These are phyloP conservation scores for Lethenteron camtschaticum DNA, from an alignment of 2,113 vertebrate species.

Conservation along the genomic window DNA sequence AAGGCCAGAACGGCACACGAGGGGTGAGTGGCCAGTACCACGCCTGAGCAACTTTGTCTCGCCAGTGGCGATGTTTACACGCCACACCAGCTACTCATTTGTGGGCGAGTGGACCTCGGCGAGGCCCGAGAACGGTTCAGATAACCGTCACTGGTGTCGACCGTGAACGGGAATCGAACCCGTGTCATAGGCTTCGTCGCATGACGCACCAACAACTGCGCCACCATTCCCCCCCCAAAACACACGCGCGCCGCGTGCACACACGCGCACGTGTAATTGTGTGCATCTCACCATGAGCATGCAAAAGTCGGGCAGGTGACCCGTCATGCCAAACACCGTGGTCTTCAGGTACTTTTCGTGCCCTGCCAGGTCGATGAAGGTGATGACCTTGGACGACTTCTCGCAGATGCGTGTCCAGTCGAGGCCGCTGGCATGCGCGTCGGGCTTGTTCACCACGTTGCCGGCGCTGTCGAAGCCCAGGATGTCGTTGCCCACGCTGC, in stretches of 20 bases:
- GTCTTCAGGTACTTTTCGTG: slow-evolving; percentile 98
- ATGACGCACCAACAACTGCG: too few relatives aligned
- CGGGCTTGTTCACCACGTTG: slow-evolving; percentile 83
- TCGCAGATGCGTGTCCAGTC: slow-evolving; percentile 98
- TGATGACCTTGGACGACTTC: slow-evolving; percentile 91
- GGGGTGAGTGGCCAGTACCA: too few relatives aligned
- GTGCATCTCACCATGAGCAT: slow-evolving; percentile 97
- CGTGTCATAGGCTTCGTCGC: too few relatives aligned
- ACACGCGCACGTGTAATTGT: slow-evolving; percentile 86
- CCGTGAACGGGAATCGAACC: too few relatives aligned
- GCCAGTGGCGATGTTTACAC: too few relatives aligned
- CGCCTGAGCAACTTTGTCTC: too few relatives aligned
- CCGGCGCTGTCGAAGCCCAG: slow-evolving; percentile 86
- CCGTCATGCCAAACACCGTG: slow-evolving; percentile 93
- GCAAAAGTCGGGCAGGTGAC: slow-evolving; percentile 91
- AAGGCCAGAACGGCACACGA: too few relatives aligned
- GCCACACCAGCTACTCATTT: too few relatives aligned
- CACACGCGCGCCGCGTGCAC: slow-evolving; percentile 97
- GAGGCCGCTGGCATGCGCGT: slow-evolving; percentile 78
- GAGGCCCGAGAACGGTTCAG: too few relatives aligned
- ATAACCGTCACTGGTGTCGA: too few relatives aligned
- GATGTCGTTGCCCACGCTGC: slow-evolving; percentile 93
- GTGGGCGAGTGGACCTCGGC: too few relatives aligned
- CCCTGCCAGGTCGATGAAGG: slow-evolving; percentile 88
- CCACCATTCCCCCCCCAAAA: slow-evolving; percentile 22